phyloP scores from a whole-genome alignment of 92 coral and sea anemone species.

The Pocillopora grandis region DNA sequence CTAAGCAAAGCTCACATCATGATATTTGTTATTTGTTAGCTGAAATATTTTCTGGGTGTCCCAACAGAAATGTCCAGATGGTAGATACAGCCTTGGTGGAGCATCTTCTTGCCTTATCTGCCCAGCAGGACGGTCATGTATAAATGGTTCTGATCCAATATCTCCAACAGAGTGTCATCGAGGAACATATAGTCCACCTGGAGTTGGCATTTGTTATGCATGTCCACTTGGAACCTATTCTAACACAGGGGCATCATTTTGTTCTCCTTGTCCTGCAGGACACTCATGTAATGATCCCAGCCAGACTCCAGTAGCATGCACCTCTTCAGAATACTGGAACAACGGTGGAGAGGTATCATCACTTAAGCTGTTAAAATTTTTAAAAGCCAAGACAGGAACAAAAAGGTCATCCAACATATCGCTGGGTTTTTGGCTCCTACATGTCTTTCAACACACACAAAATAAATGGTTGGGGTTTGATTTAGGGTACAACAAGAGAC shows the following conservation, averaged over 20 bases:
- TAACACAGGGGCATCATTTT: constrained; percentile 67
- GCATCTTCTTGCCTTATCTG: constrained; percentile 79
- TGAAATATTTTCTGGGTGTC: not conserved
- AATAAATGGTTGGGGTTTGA: no score
- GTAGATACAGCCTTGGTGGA: constrained; percentile 84
- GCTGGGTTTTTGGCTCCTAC: no score
- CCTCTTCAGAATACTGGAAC: constrained; percentile 79
- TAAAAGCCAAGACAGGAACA: not conserved
- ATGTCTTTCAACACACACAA: no score
- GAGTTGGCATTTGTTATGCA: constrained; percentile 81
- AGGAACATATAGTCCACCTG: constrained; percentile 92
- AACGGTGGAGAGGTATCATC: constrained; percentile 86
- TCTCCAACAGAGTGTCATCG: constrained; percentile 77
- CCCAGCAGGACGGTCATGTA: constrained; percentile 87
- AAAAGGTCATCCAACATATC: no score
- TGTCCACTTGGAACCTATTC: constrained; percentile 90
- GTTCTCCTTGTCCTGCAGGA: constrained; percentile 90
- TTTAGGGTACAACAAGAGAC: no score
- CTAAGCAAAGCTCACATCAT: not conserved
- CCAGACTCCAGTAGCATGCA: constrained; percentile 71
- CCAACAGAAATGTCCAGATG: constrained; percentile 88
- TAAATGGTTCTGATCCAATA: constrained; percentile 72
- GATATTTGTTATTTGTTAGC: not conserved
- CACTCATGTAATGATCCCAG: constrained; percentile 90
- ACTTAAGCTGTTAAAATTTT: not conserved